These are phyloP conservation scores for Agrotis segetum DNA, from an alignment of 2,888 invertebrate species.

Conservation along the genomic window DNA sequence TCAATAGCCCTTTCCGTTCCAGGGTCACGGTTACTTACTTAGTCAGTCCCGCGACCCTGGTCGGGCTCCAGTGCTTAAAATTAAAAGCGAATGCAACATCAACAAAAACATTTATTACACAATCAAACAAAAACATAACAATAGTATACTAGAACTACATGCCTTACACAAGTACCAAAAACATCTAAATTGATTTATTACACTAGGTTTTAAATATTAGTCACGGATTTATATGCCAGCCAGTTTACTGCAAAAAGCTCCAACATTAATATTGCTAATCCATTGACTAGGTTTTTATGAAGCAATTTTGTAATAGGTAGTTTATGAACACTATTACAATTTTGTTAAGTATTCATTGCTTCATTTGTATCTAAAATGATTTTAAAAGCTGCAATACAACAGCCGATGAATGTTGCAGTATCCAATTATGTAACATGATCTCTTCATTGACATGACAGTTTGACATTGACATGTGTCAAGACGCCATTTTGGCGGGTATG, in stretches of 20 bases:
- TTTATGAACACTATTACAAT: background rate
- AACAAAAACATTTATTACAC: slow-evolving; percentile 52
- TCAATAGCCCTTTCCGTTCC: too few species aligned
- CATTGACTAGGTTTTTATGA: slow-evolving; percentile 42
- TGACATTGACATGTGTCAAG: slow-evolving; percentile 48
- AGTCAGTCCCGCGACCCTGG: too few species aligned
- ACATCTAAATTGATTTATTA: slow-evolving; percentile 25
- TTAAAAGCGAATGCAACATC: slow-evolving; percentile 2
- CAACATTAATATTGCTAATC: slow-evolving; percentile 26
- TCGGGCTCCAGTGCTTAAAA: background rate
- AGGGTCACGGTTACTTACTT: too few species aligned
- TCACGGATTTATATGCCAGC: slow-evolving; percentile 30
- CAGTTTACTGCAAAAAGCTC: slow-evolving; percentile 25
- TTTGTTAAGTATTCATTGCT: background rate
- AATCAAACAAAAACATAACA: slow-evolving; percentile 54
- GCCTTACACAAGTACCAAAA: slow-evolving; percentile 11
- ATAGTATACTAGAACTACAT: slow-evolving; percentile 41
- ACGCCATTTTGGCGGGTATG: slow-evolving; percentile 16
- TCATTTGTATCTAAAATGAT: background rate
- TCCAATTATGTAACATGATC: slow-evolving; percentile 29
- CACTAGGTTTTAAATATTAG: slow-evolving; percentile 49
- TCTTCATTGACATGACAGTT: slow-evolving; percentile 25
- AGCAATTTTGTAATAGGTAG: slow-evolving; percentile 36
- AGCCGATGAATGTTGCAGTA: background rate
- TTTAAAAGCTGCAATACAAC: background rate